phyloP scores from a whole-genome alignment of 2,797 vertebrate species.

The Nannoperca obscura region DNA sequence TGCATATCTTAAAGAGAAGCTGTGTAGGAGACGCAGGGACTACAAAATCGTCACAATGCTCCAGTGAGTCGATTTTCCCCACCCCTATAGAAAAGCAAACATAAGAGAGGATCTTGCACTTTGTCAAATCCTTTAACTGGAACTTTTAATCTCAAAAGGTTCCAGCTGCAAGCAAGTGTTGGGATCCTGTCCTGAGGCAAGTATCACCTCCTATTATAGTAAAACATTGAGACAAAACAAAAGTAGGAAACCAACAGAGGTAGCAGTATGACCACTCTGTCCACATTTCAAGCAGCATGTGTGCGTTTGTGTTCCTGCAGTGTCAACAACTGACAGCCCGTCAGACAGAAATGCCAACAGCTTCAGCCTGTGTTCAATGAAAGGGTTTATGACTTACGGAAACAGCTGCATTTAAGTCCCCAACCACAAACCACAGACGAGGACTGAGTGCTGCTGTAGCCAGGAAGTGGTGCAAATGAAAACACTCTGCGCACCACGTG shows the following conservation, averaged over 20 bases:
- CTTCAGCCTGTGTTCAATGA: background rate
- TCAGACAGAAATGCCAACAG: background rate
- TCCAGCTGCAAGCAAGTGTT: background rate
- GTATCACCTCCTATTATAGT: background rate
- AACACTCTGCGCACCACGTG: background rate
- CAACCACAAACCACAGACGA: background rate
- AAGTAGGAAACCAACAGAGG: too few relatives aligned
- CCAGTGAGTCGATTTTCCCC: too few relatives aligned
- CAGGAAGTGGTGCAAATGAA: constrained; percentile 12
- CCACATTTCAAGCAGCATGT: too few relatives aligned
- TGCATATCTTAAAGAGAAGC: too few relatives aligned
- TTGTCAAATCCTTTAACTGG: background rate
- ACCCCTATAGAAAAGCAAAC: background rate
- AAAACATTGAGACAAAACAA: background rate
- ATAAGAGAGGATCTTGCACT: background rate
- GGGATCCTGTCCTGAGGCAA: background rate
- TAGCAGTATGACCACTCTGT: background rate
- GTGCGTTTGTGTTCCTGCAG: background rate
- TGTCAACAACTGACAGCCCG: background rate
- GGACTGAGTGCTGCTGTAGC: background rate
- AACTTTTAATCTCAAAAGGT: background rate
- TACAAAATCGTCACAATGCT: too few relatives aligned
- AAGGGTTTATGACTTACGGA: background rate
- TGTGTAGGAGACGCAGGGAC: too few relatives aligned
- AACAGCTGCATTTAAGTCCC: background rate